Evolutionary conservation across 2,888 invertebrate genomes (phyloP).

Genomic region (Chironomus tentans): DNA sequence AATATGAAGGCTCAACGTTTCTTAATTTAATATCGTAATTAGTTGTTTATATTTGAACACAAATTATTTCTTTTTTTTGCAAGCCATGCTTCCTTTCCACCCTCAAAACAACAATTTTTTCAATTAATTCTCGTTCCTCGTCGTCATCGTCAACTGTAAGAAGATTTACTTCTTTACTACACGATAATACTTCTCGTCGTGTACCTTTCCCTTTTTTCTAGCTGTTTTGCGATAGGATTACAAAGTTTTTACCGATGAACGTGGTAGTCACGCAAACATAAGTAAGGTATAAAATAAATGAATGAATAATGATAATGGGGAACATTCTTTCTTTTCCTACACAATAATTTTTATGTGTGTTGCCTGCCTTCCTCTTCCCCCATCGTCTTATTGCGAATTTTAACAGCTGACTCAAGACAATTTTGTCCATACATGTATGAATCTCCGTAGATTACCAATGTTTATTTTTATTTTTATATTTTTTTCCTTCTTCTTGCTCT

Average conservation of each 20-base stretch:
- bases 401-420: background rate
- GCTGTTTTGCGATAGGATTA: background rate
- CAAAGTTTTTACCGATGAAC: background rate
- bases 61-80: background rate
- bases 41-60: constrained; percentile 5
- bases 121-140: background rate
- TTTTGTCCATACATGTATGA: background rate
- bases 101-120: background rate
- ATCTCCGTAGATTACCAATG: background rate
- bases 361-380: too few relatives aligned
- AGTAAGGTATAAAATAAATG: background rate
- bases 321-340: background rate
- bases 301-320: background rate
- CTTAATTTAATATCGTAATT: constrained; percentile 1
- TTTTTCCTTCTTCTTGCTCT: background rate
- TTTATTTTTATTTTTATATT: background rate
- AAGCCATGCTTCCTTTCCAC: background rate
- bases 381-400: background rate
- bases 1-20: background rate
- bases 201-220: background rate
- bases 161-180: constrained; percentile 4
- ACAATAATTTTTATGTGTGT: too few relatives aligned
- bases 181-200: background rate
- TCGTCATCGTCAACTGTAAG: background rate
- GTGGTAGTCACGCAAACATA: background rate